Base-by-base conservation (phyloP, 2,888 invertebrate species). In the Lacanobia wlatinum region DNA sequence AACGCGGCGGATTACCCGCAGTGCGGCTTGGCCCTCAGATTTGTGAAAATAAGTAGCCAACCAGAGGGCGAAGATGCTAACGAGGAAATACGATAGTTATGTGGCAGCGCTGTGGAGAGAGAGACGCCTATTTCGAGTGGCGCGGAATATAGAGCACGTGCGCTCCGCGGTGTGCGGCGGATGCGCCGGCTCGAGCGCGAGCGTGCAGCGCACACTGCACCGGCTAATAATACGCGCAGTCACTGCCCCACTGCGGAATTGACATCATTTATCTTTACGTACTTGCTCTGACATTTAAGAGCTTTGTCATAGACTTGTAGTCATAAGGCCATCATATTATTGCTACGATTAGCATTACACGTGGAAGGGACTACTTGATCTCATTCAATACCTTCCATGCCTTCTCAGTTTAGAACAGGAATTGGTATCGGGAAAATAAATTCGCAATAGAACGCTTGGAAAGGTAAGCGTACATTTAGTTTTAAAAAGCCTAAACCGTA, bases 211-310 rank as follows among this genome's bases (percentile, higher is more conserved):
- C 40, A 12, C 40, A 12, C 40, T 80, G 74, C 75, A 67, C n/a
- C 46, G 55, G 66, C 77, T 83, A 77, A 72, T 80, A 62, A 84
- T 80, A 80, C 55, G 67, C 46, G 18, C 55, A 63, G 59, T 60
- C 69, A 53, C 59, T 66, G 65, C 16, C 38, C 53, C 38, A 59
- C 53, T 63, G 53, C 60, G 62, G 52, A 68, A 58, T 61, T 65
- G 61, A 34, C 56, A 64, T 59, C 40, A 59, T 59, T 59, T 48
- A 50, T 18, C 46, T 60, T 28, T 40, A 28, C 43, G 50, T 60
- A 38, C 28, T 59, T 59, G 14, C 21, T 21, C 43, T 62, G 53
- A 65, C 66, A 74, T 62, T 74, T 61, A 12, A 46, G n/a, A 43
- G 34, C 1, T 12, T 18, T 46, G 56, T 46, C 12, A 40, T 16